Conservation (phyloP, 2,797 vertebrate genomes). For the Leptodactylus fallax region DNA sequence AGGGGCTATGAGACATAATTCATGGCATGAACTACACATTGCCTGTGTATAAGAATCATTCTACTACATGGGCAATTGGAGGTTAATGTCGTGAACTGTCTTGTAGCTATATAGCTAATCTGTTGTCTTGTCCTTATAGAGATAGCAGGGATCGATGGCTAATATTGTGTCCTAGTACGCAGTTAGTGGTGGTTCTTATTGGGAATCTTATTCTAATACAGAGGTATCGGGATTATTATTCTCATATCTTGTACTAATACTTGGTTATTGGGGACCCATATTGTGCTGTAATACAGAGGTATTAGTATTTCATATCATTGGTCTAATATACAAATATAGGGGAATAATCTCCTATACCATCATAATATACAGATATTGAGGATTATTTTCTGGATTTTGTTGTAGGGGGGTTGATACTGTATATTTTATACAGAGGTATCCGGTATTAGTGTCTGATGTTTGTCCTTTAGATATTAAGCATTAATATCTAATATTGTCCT, state of each 20-base stretch:
- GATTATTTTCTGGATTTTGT: neutral
- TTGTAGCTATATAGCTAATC: too few species aligned
- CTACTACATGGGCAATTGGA: too few species aligned
- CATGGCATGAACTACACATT: too few species aligned
- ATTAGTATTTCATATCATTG: too few species aligned
- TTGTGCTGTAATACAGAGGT: neutral
- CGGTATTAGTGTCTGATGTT: neutral
- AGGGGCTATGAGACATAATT: too few species aligned
- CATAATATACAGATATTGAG: neutral
- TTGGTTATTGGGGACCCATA: neutral
- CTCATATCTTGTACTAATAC: neutral
- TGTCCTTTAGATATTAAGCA: neutral
- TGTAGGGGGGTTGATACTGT: neutral
- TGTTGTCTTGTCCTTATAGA: too few species aligned
- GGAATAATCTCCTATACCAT: neutral
- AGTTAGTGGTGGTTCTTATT: too few species aligned
- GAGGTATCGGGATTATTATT: neutral
- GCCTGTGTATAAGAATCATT: too few species aligned
- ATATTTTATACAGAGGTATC: neutral
- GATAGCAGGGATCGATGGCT: too few species aligned
- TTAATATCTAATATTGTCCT: neutral
- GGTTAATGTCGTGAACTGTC: too few species aligned
- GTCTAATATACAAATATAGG: too few species aligned
- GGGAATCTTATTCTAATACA: neutral
- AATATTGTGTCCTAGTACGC: too few species aligned